Base-by-base conservation (phyloP, 2,888 invertebrate species). In the Heliothis peltigera region DNA sequence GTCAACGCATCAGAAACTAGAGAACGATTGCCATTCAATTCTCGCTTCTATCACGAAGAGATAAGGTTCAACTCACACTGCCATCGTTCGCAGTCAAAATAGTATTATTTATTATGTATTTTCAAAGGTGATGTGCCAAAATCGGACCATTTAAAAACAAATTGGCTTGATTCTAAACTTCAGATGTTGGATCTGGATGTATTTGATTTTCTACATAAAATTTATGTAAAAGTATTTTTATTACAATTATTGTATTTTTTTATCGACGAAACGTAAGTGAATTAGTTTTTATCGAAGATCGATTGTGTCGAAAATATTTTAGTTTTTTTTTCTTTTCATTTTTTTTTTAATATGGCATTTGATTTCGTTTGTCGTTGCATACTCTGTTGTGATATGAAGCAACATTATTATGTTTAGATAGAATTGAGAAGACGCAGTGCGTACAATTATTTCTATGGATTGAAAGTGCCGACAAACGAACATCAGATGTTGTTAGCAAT, bases 81-180 rank as follows among this genome's bases (percentile, higher is more conserved):
- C 80, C 80, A 69, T 70, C 58, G 66, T 69, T 75, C 32, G 79
- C 81, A 81, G 81, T 80, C 66, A 75, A 58, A 70, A 80, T 80
- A 79, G 80, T 80, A 80, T 93, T 93, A 91, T 90, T 90, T 88
- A 85, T 85, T 80, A 84, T 84, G 82, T 87, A 84, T 85, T 87
- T 39, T 81, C 84, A 83, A 86, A 84, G 85, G 75, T 85, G 77
- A 88, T 91, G 94, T 94, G 94, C 94, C 94, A 94, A 94, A 94
- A 89, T 87, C 81, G 92, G 92, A 93, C 92, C 92, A 92, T 90
- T 84, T n/a, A n/a, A n/a, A 54, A 80, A 79, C 84, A 82, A 80
- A 84, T 84, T 83, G 85, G 87, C 89, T 86, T 82, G 79, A 87
- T 83, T 82, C 79, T 82, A 21, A 61, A 85, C 83, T 83, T 82